Evolutionary conservation across 2,797 vertebrate species (phyloP).

Genomic region (Pipistrellus nathusii): DNA sequence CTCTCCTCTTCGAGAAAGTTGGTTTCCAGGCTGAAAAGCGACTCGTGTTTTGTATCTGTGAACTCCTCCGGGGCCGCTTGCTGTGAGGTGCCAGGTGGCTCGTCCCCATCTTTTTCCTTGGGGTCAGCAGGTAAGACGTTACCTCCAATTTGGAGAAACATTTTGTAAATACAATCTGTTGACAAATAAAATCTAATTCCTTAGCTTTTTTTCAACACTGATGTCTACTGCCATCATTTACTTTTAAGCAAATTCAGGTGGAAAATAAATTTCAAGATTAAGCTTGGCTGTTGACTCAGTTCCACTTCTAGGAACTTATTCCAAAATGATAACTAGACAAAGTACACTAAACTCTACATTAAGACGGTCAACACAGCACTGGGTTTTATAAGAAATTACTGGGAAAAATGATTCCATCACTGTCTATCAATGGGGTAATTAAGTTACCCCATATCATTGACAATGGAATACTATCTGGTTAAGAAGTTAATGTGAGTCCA

Average conservation of each 20-base stretch:
- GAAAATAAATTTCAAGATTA: constrained; percentile 1
- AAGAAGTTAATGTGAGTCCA: background rate
- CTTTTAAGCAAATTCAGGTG: background rate
- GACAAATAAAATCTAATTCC: constrained; percentile 24
- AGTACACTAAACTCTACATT: background rate
- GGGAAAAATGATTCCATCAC: background rate
- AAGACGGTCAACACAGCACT: background rate
- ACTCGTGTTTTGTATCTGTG: constrained; percentile 92
- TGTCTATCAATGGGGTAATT: background rate
- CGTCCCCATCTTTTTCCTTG: constrained; percentile 71
- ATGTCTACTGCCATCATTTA: background rate
- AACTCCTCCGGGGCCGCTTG: constrained; percentile 88
- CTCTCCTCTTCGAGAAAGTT: constrained; percentile 90
- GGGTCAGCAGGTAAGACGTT: constrained; percentile 18
- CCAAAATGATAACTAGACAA: background rate
- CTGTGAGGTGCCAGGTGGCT: background rate
- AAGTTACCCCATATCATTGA: background rate
- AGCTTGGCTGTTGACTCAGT: background rate
- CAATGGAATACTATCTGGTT: background rate
- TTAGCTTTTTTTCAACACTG: background rate
- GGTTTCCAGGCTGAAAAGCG: constrained; percentile 94
- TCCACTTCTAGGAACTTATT: constrained; percentile 3
- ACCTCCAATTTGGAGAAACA: constrained; percentile 50
- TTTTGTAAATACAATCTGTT: background rate
- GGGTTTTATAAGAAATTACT: constrained; percentile 3